A percentile compares a stretch with the other conserved stretches of the same genome.
phyloP scores from a whole-genome alignment of 2,113 vertebrate species.

The Ctenodactylus gundi region DNA sequence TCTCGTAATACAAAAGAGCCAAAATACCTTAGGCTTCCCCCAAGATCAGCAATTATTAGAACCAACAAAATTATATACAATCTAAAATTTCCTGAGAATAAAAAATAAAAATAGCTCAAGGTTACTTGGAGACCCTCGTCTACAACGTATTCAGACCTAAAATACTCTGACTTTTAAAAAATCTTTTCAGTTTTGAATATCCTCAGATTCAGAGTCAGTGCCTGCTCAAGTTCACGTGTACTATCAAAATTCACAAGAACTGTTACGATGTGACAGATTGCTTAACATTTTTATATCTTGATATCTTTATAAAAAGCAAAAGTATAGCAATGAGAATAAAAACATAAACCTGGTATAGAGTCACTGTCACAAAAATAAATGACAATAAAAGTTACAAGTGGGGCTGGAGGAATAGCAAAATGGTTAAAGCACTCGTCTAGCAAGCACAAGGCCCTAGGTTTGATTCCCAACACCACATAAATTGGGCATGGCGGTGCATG shows the following conservation, averaged over 20 bases:
- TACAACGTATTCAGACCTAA: neutral
- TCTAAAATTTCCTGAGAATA: neutral
- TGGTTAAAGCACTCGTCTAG: too few species aligned
- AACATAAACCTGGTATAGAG: neutral
- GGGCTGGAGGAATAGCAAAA: too few species aligned
- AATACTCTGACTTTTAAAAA: neutral
- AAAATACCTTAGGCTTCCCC: neutral
- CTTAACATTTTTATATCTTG: neutral
- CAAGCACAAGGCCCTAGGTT: too few species aligned
- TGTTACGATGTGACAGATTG: conserved; percentile 8
- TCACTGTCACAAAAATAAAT: neutral
- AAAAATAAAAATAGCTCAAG: neutral
- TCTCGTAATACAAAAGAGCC: neutral
- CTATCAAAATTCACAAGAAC: neutral
- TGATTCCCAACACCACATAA: too few species aligned
- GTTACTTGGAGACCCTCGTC: neutral
- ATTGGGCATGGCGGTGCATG: too few species aligned
- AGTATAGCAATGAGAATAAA: neutral
- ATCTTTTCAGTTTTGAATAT: neutral
- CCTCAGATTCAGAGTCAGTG: neutral
- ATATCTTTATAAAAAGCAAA: conserved; percentile 26
- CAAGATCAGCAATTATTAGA: conserved; percentile 22
- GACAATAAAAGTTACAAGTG: too few species aligned
- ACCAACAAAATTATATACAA: neutral
- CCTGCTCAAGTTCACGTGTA: neutral